Conservation (phyloP, 2,797 vertebrate species). For the Garrulus glandarius region DNA sequence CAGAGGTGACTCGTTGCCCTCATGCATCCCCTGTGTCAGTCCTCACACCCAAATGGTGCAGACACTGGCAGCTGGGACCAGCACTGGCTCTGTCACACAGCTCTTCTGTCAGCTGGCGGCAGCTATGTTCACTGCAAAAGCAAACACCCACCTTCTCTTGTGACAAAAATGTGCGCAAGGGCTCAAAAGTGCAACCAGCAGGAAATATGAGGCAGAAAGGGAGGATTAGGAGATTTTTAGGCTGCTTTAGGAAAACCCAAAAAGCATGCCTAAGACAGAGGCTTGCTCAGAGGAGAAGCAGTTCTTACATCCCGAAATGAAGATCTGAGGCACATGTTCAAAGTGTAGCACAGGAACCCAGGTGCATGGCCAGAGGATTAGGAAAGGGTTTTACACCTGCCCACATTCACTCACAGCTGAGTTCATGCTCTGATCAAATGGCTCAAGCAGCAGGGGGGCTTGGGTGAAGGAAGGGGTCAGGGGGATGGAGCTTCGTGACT, state of each 20-base stretch:
- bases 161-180: not conserved
- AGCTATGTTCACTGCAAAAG: not conserved
- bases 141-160: not conserved
- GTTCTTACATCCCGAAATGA: not conserved
- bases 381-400: conserved; percentile 13
- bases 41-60: not conserved
- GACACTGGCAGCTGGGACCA: not conserved
- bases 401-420: not conserved
- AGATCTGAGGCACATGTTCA: conserved; percentile 13
- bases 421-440: not conserved
- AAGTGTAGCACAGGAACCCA: not conserved
- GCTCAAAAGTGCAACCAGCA: not conserved
- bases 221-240: not conserved
- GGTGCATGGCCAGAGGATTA: conserved; percentile 17
- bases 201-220: not conserved
- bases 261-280: not conserved
- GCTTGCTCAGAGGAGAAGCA: not conserved
- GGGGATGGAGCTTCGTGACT: not conserved
- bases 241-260: not conserved
- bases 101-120: not conserved
- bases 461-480: not conserved
- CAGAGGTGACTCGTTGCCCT: not conserved
- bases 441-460: not conserved
- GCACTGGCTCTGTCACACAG: not conserved
- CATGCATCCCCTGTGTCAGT: not conserved